Evolutionary conservation across 2,113 vertebrate genomes (phyloP), one percentile per base, ranked within the genome.

Genomic region (Scophthalmus maximus): DNA sequence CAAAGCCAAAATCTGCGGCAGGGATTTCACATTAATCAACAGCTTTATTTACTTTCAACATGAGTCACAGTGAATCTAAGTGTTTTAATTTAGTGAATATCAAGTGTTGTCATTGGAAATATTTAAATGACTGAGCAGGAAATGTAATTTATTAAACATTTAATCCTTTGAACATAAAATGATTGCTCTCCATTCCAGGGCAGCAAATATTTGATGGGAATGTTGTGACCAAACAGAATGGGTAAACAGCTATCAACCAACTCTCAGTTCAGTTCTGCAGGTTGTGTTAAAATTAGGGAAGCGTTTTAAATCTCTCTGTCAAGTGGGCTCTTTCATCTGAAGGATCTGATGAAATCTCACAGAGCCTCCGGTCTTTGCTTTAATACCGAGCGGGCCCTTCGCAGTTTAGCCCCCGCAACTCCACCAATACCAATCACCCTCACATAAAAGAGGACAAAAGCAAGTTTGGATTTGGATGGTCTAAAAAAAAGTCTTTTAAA

Each of bases 301-400:
- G 53, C 42, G 65, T 78, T 58, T 34, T 68, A 82, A 85, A 71
- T 79, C 87, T 75, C 68, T 71, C 76, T 79, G 80, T 82, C 76
- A 81, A 49, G 68, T 25, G 12, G 25, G 7, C 18, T 49, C 63
- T 89, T 84, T 84, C 68, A 82, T 85, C 72, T 51, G 26, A 40
- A 67, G 52, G 67, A 80, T 85, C 61, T 72, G 55, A 88, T 76
- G 55, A 82, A 88, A 65, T 77, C 76, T 84, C 73, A n/a, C 12
- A 11, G 52, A 69, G 75, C 50, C 82, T 73, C 47, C 25, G 2
- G 68, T 64, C 81, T 87, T 76, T 46, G 15, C 51, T 76, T 56
- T 81, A 80, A 87, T 80, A 74, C 64, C 9, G 34, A 17, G 5
- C 15, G 40, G 40, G 32, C 5, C 32, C 40, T n/a, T 7, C 29